phyloP scores from a whole-genome alignment of 2,797 vertebrate species.

The Melanotaenia trifasciata region DNA sequence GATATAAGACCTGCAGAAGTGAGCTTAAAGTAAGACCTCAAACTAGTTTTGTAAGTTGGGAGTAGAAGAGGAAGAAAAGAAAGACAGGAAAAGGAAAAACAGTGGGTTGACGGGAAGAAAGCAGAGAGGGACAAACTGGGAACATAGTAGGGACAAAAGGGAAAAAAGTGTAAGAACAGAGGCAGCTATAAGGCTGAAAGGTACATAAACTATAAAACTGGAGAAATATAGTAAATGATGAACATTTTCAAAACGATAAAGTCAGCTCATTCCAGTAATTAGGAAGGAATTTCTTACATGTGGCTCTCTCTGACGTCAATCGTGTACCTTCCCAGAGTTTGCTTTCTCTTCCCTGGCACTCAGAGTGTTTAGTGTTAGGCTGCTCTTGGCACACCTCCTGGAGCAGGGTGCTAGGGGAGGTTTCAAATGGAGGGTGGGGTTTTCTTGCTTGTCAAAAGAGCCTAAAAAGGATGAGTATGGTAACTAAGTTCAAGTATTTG shows the following conservation, averaged over 20 bases:
- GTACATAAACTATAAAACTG: constrained; percentile 46
- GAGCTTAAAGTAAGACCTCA: constrained; percentile 28
- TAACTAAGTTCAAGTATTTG: constrained; percentile 63
- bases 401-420: constrained; percentile 70
- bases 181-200: constrained; percentile 17
- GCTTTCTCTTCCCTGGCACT: constrained; percentile 71
- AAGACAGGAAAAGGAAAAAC: constrained; percentile 12
- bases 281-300: constrained; percentile 85
- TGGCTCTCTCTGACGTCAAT: constrained; percentile 87
- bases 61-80: constrained; percentile 18
- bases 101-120: constrained; percentile 1
- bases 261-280: constrained; percentile 82
- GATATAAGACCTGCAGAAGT: constrained; percentile 20
- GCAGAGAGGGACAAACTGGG: not conserved
- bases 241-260: constrained; percentile 72
- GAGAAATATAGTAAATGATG: constrained; percentile 46
- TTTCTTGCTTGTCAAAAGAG: constrained; percentile 62
- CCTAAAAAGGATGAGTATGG: constrained; percentile 55
- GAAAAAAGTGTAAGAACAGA: constrained; percentile 8
- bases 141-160: not conserved
- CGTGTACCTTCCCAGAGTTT: constrained; percentile 82
- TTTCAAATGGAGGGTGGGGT: constrained; percentile 42
- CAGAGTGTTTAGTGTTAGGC: constrained; percentile 77
- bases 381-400: constrained; percentile 76
- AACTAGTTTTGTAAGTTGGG: constrained; percentile 15